These are phyloP conservation scores for Pristis pectinata DNA, from an alignment of 2,797 vertebrate species.

Conservation along the genomic window DNA sequence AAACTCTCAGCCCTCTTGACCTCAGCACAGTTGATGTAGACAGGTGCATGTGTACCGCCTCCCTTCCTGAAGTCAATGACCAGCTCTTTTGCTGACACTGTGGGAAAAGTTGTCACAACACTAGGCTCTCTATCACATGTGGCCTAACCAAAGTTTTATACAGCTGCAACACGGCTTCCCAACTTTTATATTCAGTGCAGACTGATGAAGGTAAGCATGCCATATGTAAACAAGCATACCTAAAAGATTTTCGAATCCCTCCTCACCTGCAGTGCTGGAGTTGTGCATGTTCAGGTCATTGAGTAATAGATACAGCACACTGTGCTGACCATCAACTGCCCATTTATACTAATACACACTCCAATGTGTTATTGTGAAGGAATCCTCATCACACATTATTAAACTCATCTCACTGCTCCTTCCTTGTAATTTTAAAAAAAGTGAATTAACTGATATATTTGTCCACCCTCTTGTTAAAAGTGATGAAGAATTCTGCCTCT, in stretches of 20 bases:
- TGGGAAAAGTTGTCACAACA: no score
- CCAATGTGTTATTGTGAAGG: not conserved
- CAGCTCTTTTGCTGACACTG: no score
- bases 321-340: not conserved
- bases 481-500: not conserved
- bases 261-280: not conserved
- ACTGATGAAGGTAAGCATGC: no score
- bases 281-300: not conserved
- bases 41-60: no score
- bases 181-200: no score
- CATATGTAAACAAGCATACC: not conserved
- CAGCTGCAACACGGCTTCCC: no score
- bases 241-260: not conserved
- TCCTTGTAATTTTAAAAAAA: not conserved
- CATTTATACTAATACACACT: no score
- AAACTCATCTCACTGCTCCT: not conserved
- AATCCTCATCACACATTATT: not conserved
- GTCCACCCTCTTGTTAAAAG: not conserved
- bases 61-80: no score
- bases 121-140: no score
- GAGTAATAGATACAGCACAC: not conserved
- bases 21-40: no score
- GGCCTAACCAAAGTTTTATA: no score
- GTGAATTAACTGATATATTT: not conserved
- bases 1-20: no score